Conservation (phyloP, 2,888 invertebrate species). For the Prionchulus punctatus region DNA sequence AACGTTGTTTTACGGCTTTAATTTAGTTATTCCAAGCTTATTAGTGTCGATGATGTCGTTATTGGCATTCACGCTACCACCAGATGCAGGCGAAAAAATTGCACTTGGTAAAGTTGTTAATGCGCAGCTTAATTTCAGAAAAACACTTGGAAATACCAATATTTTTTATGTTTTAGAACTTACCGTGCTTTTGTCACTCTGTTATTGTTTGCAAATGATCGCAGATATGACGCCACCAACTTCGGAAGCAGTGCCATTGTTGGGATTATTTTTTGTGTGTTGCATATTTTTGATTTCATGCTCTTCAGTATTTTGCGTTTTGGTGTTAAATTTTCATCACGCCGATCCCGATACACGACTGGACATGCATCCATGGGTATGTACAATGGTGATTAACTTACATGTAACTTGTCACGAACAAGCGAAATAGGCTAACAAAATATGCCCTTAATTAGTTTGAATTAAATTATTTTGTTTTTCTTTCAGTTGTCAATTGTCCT, state of each 20-base stretch:
- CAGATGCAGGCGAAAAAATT: slow-evolving; percentile 97
- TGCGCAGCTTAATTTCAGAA: too few relatives aligned
- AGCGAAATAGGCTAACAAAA: too few relatives aligned
- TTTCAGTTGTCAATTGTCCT: too few relatives aligned
- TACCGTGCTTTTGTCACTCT: background rate
- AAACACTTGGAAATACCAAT: too few relatives aligned
- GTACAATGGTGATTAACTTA: too few relatives aligned
- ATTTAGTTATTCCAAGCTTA: slow-evolving; percentile 95
- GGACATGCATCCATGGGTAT: background rate
- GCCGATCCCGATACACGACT: background rate
- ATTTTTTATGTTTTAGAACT: background rate
- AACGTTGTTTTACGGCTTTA: slow-evolving; percentile 97
- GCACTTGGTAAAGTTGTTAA: slow-evolving; percentile 86
- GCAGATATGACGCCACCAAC: background rate
- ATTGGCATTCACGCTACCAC: slow-evolving; percentile 90
- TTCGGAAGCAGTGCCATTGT: background rate
- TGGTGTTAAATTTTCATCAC: background rate
- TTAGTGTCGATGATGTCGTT: slow-evolving; percentile 97
- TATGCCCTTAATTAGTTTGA: too few relatives aligned
- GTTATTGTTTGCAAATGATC: background rate
- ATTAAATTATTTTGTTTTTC: too few relatives aligned
- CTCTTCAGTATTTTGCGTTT: background rate
- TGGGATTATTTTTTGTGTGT: background rate
- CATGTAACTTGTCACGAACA: too few relatives aligned
- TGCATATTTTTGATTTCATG: background rate